Conservation (phyloP, 2,113 vertebrate genomes). For the Phalacrocorax pelagicus region DNA sequence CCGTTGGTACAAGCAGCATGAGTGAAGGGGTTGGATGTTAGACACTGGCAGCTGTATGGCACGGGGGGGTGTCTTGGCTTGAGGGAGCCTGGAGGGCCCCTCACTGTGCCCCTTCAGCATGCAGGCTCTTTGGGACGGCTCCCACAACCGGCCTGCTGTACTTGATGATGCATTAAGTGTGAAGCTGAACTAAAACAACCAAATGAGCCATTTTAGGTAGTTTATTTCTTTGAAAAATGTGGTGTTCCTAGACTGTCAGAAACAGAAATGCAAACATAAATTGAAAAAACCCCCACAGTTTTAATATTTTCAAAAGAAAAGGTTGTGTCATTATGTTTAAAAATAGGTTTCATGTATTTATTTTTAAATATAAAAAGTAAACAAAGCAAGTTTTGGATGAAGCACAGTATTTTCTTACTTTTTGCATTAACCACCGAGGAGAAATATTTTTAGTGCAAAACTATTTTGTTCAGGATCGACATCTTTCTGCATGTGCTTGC, state of each 20-base stretch:
- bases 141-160: not conserved
- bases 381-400: not conserved
- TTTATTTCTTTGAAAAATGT: not conserved
- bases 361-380: not conserved
- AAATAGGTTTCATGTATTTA: not conserved
- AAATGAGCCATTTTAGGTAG: rapidly evolving
- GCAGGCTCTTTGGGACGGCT: not conserved
- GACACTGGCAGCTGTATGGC: not conserved
- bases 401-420: not conserved
- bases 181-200: not conserved
- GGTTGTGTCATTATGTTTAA: not conserved
- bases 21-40: not conserved
- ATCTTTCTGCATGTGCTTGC: not conserved
- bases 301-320: not conserved
- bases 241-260: not conserved
- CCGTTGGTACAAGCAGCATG: rapidly evolving
- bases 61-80: rapidly evolving
- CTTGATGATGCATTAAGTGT: not conserved
- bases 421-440: not conserved
- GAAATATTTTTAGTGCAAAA: not conserved
- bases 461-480: not conserved
- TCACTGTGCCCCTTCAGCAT: not conserved
- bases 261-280: not conserved
- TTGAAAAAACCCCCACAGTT: not conserved
- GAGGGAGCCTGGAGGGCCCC: not conserved